phyloP scores from a whole-genome alignment of 2,113 vertebrate species.

The Aleadryas rufinucha region DNA sequence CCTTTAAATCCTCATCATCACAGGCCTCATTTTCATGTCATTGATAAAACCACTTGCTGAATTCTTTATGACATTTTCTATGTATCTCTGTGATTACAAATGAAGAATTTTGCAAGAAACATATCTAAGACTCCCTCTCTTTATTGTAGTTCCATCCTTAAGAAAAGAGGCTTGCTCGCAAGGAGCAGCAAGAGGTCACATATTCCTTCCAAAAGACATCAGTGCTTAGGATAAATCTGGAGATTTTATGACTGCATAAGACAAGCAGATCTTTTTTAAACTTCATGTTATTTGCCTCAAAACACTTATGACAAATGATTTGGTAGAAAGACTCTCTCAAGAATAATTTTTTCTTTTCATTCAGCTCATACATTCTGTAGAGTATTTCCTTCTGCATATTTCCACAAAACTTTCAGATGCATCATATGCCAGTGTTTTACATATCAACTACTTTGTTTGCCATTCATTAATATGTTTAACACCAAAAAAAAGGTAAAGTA shows the following conservation, averaged over 20 bases:
- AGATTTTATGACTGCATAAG: background rate
- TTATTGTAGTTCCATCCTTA: background rate
- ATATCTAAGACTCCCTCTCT: background rate
- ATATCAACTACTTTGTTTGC: background rate
- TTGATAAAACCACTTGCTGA: background rate
- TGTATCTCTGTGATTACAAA: background rate
- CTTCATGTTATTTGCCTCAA: background rate
- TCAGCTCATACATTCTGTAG: background rate
- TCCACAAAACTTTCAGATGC: background rate
- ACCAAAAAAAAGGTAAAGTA: background rate
- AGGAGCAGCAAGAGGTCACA: background rate
- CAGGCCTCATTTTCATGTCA: background rate
- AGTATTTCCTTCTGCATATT: background rate
- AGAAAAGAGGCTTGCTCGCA: background rate
- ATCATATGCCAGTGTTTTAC: background rate
- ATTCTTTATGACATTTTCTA: background rate
- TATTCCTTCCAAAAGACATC: background rate
- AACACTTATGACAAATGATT: background rate
- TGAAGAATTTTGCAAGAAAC: background rate
- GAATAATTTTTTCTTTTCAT: background rate
- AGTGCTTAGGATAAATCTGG: background rate
- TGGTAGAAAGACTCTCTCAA: background rate
- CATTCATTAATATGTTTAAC: background rate
- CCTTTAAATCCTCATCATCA: background rate
- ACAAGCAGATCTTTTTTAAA: background rate